Evolutionary conservation across 2,113 vertebrate species (phyloP), one percentile per base, ranked within the genome.

Genomic region (Corythoichthys haematopterus): DNA sequence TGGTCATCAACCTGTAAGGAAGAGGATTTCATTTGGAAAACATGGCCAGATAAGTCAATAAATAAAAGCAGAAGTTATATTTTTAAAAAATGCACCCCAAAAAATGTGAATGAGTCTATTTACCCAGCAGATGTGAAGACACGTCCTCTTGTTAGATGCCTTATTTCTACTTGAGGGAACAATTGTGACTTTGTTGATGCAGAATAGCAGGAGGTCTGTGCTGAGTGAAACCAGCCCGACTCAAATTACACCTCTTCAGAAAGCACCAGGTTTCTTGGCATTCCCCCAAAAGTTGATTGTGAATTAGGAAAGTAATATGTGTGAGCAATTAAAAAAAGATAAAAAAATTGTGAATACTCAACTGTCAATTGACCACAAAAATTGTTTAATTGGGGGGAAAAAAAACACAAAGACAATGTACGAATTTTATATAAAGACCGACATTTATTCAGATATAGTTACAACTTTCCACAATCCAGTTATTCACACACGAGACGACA

Each of bases 381-480:
- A 50, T 12, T 50, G 14, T 15, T 4, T 15, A 6, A 57, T 36
- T 28, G 20, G 20, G 20, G 20, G 14, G 11, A 13, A 2, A 28
- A 10, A 35, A 4, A 6, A 15, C 16, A 36, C 20, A 28, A 28
- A 28, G 20, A 35, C 52, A 36, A 4, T 11, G 13, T 56, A 14
- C 68, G 64, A 2, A 59, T 46, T 35, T 6, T 64, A 10, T 78
- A 83, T 46, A 85, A 90, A 88, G 71, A 81, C 70, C 43, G 71
- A 88, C 83, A 85, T 88, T 88, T 90, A 88, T 87, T 88, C 46
- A 59, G 69, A 78, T 76, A 76, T 84, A 86, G 87, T 81, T 89
- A 87, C 86, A 86, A 74, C 66, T 84, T 68, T 37, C 66, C 72
- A 76, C n/a, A 13, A 67, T 76, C 68, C 67, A 77, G 58, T 69